Conservation (phyloP, 2,888 invertebrate species). For the Sepioteuthis lessoniana region DNA sequence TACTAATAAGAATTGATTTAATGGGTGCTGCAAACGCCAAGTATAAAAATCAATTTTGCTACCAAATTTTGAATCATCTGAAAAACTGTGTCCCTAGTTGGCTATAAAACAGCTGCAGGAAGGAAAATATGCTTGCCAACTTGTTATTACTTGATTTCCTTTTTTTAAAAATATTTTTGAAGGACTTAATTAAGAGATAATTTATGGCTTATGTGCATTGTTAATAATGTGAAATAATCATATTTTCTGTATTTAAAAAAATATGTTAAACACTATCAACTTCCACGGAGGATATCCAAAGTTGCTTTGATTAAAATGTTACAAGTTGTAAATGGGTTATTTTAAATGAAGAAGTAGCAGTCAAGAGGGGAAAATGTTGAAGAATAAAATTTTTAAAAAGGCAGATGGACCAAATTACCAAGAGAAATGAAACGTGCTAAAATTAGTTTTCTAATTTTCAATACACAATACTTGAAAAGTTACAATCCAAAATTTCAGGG, state of each 20-base stretch:
- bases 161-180: background rate
- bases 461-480: too few species aligned
- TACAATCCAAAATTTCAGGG: too few species aligned
- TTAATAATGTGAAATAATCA: background rate
- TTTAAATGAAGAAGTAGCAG: background rate
- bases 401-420: too few species aligned
- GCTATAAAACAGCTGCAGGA: background rate
- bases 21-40: background rate
- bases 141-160: background rate
- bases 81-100: background rate
- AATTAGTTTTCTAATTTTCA: too few species aligned
- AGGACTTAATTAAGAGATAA: background rate
- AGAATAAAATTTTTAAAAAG: too few species aligned
- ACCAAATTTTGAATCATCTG: background rate
- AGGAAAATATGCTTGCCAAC: background rate
- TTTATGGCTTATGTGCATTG: constrained; percentile 18
- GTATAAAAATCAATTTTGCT: background rate
- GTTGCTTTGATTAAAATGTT: background rate
- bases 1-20: constrained; percentile 33
- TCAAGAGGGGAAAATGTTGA: too few species aligned
- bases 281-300: background rate
- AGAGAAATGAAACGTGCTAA: too few species aligned
- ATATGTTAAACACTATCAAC: too few species aligned
- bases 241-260: background rate
- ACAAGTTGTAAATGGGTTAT: background rate